Evolutionary conservation across 92 coral and sea anemone genomes (phyloP).

Genomic region (Anthopleura xanthogrammica): DNA sequence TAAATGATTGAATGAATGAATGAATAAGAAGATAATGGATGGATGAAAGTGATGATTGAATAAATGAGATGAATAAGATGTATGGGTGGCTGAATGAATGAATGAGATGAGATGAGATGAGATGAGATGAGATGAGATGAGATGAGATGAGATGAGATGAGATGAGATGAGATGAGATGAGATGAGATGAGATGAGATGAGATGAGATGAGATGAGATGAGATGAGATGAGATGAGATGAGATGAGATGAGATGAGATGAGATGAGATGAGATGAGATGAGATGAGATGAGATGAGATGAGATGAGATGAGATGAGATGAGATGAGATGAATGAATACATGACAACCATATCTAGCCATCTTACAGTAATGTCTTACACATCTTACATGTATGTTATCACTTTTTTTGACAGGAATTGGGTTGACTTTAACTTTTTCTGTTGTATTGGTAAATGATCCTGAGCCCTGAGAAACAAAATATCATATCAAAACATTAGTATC

Average conservation of each 20-base stretch:
- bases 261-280: slow-evolving; percentile 17
- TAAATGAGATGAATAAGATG: background rate
- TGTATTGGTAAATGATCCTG: slow-evolving; percentile 3
- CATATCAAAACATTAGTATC: background rate
- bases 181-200: background rate
- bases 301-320: slow-evolving; percentile 24
- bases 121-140: background rate
- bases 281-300: slow-evolving; percentile 17
- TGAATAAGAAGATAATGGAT: no score
- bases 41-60: no score
- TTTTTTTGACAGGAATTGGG: slow-evolving; percentile 72
- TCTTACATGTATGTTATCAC: slow-evolving; percentile 50
- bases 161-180: slow-evolving; percentile 9
- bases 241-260: slow-evolving; percentile 29
- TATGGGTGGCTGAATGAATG: no score
- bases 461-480: background rate
- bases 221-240: slow-evolving; percentile 38
- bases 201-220: slow-evolving; percentile 30
- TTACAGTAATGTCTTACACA: background rate
- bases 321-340: background rate
- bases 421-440: slow-evolving; percentile 55
- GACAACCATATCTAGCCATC: no score
- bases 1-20: no score
- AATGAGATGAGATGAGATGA: background rate
- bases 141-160: background rate